Base-by-base conservation (phyloP, 2,797 vertebrate species). In the Cynodonichthys magdalenae region DNA sequence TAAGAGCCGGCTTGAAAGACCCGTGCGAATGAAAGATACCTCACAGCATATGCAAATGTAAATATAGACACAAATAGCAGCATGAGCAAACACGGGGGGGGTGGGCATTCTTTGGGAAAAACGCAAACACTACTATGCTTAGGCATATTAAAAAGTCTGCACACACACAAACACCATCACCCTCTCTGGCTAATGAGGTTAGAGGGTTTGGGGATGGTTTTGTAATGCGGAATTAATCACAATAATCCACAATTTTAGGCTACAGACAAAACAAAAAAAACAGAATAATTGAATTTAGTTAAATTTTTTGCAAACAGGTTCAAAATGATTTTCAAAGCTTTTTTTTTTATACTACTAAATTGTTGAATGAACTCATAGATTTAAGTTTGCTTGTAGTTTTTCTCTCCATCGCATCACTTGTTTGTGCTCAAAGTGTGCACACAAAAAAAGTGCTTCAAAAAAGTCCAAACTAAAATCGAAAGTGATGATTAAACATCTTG, bases 41-140 rank as follows among this genome's bases (percentile, higher is more conserved):
- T 87, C 78, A 81, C 62, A 86, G 74, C 80, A 74, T 79, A 89
- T 83, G 79, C 79, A 86, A 80, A 86, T 85, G 78, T 74, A 86
- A 88, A 90, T 84, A 80, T 75, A 81, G 80, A 83, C 75, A 82
- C 72, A 82, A 87, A 85, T 73, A 80, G 63, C 69, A 71, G 73
- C 67, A 69, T 20, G 24, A 53, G 80, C 75, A 79, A 79, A 81
- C 71, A 70, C 17, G 53, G 24, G 24, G 24, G 3, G 2, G 41
- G 58, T 55, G 68, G 68, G 59, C 12, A 27, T 56, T 71, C 19
- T 14, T 45, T 5, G 2, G 71, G 58, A 57, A 77, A 24, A 80
- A 75, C 49, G 71, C 67, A 67, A 41, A 55, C 53, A 39, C 68
- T 69, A 31, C 59, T 14, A 44, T 68, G 57, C 48, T 73, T 20